Percentiles rank a stretch among this genome's conserved stretches.
Conservation (phyloP, 2,888 invertebrate species). For the Heliconius erato region DNA sequence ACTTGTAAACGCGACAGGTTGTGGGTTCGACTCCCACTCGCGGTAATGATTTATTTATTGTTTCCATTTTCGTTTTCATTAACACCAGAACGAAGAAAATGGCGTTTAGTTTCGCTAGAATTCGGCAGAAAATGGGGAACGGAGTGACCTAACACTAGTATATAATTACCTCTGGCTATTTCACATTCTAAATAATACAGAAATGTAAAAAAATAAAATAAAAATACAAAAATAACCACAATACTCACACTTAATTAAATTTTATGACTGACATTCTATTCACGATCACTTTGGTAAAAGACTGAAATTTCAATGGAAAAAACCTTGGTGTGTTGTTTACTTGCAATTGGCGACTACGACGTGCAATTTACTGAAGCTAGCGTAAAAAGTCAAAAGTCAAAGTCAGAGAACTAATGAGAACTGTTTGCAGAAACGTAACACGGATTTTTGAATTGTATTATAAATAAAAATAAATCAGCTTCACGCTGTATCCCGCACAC, state of each 20-base stretch:
- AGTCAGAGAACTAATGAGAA: slow-evolving; percentile 26
- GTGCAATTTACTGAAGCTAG: slow-evolving; percentile 13
- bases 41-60: too few species aligned
- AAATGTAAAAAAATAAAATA: not conserved
- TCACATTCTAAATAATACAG: not conserved
- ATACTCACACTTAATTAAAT: not conserved
- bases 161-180: not conserved
- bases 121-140: too few species aligned
- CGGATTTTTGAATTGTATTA: not conserved
- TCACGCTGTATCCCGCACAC: too few species aligned
- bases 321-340: slow-evolving; percentile 17
- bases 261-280: not conserved
- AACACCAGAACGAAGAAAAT: too few species aligned
- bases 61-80: too few species aligned
- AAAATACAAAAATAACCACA: not conserved
- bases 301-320: slow-evolving; percentile 19
- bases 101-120: too few species aligned
- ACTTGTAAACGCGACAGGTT: too few species aligned
- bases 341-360: slow-evolving; percentile 18
- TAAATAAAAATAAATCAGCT: too few species aligned
- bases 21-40: too few species aligned
- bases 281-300: not conserved
- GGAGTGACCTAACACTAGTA: not conserved
- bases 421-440: slow-evolving; percentile 1
- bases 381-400: slow-evolving; percentile 11